Evolutionary conservation across 1,140 invertebrate species (phyloP).

Genomic region (Leptoteleia sp.): DNA sequence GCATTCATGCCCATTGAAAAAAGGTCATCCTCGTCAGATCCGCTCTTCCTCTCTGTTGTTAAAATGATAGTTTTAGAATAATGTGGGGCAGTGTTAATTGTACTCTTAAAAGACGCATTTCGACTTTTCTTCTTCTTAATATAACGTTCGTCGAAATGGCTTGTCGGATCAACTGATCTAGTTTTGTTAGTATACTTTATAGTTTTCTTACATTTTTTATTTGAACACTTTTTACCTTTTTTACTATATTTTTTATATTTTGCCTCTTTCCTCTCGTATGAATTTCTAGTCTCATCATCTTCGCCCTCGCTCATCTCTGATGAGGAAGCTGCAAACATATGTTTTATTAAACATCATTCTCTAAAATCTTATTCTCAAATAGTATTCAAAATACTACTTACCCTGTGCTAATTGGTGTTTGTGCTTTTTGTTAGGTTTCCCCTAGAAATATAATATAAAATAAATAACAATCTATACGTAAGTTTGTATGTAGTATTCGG

Average conservation of each 20-base stretch:
- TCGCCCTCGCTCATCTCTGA: constrained; percentile 14
- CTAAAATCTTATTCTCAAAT: background rate
- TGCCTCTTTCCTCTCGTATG: constrained; percentile 39
- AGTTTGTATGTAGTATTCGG: too few relatives aligned
- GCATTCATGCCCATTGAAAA: constrained; percentile 19
- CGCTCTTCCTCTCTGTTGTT: constrained; percentile 49
- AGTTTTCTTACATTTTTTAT: constrained; percentile 50
- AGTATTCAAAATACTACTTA: too few relatives aligned
- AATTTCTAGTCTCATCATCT: constrained; percentile 24
- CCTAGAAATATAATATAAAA: constrained; percentile 22
- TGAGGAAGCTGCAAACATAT: constrained; percentile 15
- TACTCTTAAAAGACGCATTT: constrained; percentile 35
- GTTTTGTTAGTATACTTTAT: constrained; percentile 45
- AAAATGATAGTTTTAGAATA: constrained; percentile 49
- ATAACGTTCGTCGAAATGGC: constrained; percentile 43
- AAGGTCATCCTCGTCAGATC: constrained; percentile 25
- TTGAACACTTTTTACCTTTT: constrained; percentile 64
- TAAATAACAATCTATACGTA: constrained; percentile 4
- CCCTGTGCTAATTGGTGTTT: constrained; percentile 4
- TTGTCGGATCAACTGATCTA: constrained; percentile 29
- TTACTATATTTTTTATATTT: constrained; percentile 53
- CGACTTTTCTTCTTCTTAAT: constrained; percentile 47
- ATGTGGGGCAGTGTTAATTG: constrained; percentile 33
- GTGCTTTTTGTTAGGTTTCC: constrained; percentile 30
- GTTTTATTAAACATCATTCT: background rate